Percentiles rank a stretch among this genome's conserved stretches.
Conservation (phyloP, 2,797 vertebrate genomes). For the Sebastes baramenuke region DNA sequence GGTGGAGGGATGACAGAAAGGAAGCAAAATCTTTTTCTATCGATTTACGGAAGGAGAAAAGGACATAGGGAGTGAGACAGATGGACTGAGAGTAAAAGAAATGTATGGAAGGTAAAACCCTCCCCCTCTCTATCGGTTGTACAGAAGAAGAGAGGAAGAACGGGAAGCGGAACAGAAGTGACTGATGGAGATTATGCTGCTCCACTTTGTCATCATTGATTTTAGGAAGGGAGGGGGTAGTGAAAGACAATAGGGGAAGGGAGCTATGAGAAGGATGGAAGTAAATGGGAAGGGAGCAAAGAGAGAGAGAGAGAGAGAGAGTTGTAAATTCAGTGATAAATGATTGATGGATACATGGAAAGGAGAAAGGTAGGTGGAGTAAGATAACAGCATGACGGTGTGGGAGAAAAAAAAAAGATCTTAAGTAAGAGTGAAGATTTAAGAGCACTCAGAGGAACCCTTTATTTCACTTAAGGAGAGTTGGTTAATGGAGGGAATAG, state of each 20-base stretch:
- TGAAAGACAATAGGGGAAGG: not conserved
- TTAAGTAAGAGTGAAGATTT: conserved; percentile 29
- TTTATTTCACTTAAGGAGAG: conserved; percentile 52
- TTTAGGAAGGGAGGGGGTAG: conserved; percentile 10
- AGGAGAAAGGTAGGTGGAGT: not conserved
- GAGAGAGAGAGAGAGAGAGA: not conserved
- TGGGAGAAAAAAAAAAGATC: not conserved
- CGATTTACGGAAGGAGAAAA: conserved; percentile 48
- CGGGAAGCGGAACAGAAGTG: not conserved
- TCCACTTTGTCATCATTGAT: conserved; percentile 28
- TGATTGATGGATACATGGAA: conserved; percentile 8
- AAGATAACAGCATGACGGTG: not conserved
- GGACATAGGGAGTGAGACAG: conserved; percentile 32
- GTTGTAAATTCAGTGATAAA: not conserved
- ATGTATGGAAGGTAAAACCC: not conserved
- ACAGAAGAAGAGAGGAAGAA: not conserved
- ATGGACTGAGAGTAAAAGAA: conserved; percentile 11
- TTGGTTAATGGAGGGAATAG: conserved; percentile 47
- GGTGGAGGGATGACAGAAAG: conserved; percentile 26
- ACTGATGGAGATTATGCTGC: conserved; percentile 13
- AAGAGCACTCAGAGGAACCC: conserved; percentile 37
- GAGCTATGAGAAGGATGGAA: conserved; percentile 8
- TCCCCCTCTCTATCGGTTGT: conserved; percentile 13
- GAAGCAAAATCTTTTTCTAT: conserved; percentile 42
- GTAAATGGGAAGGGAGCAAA: not conserved